A percentile compares a stretch with the other conserved stretches of the same genome.
These are phyloP conservation scores for Ctena decussata DNA, from an alignment of 2,888 invertebrate species.

Conservation along the genomic window DNA sequence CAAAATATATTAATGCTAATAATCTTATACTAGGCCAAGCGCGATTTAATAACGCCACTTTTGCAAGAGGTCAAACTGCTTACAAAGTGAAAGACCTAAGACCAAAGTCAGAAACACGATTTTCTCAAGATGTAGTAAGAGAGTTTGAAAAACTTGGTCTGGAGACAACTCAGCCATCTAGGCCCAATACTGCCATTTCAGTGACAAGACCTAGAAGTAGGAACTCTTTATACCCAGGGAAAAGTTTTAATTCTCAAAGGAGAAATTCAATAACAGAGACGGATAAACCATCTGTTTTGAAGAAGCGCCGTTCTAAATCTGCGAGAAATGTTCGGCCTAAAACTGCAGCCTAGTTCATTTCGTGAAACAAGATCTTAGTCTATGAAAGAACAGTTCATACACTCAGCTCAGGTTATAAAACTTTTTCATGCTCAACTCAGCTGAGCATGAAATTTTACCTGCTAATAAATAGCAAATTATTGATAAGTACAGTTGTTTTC, in stretches of 20 bases:
- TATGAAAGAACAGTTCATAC: too few relatives aligned
- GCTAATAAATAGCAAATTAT: too few relatives aligned
- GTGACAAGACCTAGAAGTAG: constrained; percentile 71
- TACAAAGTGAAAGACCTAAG: constrained; percentile 71
- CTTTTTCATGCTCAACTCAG: too few relatives aligned
- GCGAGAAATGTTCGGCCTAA: constrained; percentile 54
- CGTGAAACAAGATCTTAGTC: too few relatives aligned
- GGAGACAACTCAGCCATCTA: constrained; percentile 63
- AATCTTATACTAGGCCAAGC: constrained; percentile 76
- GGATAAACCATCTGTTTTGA: constrained; percentile 44
- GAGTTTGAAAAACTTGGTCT: constrained; percentile 79
- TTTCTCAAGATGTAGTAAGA: constrained; percentile 62
- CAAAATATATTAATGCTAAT: constrained; percentile 79
- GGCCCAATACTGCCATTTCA: constrained; percentile 62
- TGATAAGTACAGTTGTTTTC: too few relatives aligned
- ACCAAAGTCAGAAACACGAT: constrained; percentile 64
- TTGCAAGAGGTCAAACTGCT: constrained; percentile 72
- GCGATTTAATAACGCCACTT: constrained; percentile 74
- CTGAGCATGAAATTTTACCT: too few relatives aligned
- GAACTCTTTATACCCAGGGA: constrained; percentile 75
- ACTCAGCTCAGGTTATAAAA: too few relatives aligned
- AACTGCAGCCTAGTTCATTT: constrained; percentile 64
- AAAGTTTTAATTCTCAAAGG: constrained; percentile 78
- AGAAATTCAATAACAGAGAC: constrained; percentile 76
- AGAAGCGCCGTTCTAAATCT: constrained; percentile 37